Evolutionary conservation across 2,113 vertebrate genomes (phyloP).

Genomic region (Xiphias gladius): DNA sequence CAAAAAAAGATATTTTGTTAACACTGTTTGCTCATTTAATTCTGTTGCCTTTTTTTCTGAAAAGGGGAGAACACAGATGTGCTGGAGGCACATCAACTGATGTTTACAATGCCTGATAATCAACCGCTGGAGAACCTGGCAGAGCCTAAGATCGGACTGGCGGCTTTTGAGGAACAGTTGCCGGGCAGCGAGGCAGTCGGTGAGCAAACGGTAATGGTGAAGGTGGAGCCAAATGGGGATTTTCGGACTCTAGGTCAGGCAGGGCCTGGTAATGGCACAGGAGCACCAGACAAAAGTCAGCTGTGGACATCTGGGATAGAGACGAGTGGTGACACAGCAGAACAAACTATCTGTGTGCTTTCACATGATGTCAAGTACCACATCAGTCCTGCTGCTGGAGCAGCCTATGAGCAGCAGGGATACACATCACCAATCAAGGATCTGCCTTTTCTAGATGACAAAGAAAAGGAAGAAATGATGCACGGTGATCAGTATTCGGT

Average conservation of each 20-base stretch:
- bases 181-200: neutral
- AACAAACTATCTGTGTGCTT: conserved; percentile 7
- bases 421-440: neutral
- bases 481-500: neutral
- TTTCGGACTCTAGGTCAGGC: conserved; percentile 13
- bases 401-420: conserved; percentile 25
- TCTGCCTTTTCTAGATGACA: conserved; percentile 37
- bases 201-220: conserved; percentile 43
- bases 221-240: conserved; percentile 48
- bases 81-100: conserved; percentile 53
- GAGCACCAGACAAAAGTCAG: conserved; percentile 3
- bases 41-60: neutral
- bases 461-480: conserved; percentile 38
- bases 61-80: conserved; percentile 61
- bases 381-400: neutral
- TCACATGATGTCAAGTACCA: conserved; percentile 49
- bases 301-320: conserved; percentile 43
- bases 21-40: neutral
- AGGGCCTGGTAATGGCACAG: neutral
- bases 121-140: conserved; percentile 11
- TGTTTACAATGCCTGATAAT: conserved; percentile 47
- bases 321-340: neutral
- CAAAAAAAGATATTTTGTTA: neutral
- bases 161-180: conserved; percentile 32
- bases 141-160: conserved; percentile 4